A percentile compares a stretch with the other conserved stretches of the same genome.
Conservation (phyloP, 2,797 vertebrate species). For the Sebastes trivittatus region DNA sequence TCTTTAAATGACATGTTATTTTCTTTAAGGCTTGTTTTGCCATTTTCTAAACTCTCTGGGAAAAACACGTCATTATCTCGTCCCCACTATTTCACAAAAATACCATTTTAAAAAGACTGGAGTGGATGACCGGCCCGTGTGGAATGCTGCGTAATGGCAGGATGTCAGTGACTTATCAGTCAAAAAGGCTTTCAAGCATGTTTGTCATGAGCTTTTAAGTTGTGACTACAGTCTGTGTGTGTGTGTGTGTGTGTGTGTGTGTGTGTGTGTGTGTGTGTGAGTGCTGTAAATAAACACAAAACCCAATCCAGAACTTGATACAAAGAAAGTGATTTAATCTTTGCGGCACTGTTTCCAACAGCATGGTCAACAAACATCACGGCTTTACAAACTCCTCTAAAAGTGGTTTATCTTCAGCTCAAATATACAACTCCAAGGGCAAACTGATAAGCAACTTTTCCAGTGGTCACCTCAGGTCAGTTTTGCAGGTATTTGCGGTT, state of each 20-base stretch:
- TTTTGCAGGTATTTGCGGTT: slow-evolving; percentile 25
- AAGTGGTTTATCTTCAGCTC: slow-evolving; percentile 62
- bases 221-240: neutral
- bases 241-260: neutral
- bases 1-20: neutral
- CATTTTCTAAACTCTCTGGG: neutral
- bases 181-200: slow-evolving; percentile 8
- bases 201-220: slow-evolving; percentile 21
- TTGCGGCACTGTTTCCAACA: slow-evolving; percentile 62
- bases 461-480: slow-evolving; percentile 31
- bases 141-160: slow-evolving; percentile 35
- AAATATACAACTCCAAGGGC: slow-evolving; percentile 54
- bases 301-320: slow-evolving; percentile 41
- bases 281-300: slow-evolving; percentile 54
- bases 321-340: slow-evolving; percentile 75
- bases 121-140: slow-evolving; percentile 12
- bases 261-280: neutral
- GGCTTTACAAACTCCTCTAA: slow-evolving; percentile 61
- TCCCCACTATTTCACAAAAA: neutral
- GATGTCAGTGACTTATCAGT: slow-evolving; percentile 30
- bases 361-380: slow-evolving; percentile 67
- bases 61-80: slow-evolving; percentile 18
- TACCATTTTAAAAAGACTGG: neutral
- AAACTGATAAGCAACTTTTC: slow-evolving; percentile 52
- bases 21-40: slow-evolving; percentile 9